Evolutionary conservation across 2,888 invertebrate species (phyloP).

Genomic region (Platycnemis pennipes): DNA sequence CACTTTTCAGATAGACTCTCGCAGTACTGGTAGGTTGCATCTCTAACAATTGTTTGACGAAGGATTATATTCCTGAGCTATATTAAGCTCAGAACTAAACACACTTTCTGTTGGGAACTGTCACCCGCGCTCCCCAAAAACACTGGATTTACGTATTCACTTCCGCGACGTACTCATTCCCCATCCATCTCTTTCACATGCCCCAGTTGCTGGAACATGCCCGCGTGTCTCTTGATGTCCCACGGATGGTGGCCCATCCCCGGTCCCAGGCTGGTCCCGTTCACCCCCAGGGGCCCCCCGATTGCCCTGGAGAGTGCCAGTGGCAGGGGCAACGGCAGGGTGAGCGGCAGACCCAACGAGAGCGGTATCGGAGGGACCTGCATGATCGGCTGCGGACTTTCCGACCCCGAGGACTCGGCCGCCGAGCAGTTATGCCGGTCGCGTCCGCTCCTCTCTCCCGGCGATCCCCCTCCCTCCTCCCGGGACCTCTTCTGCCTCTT

Average conservation of each 20-base stretch:
- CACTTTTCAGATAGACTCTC: too few species aligned
- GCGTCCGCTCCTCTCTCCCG: constrained; percentile 6
- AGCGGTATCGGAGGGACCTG: constrained; percentile 38
- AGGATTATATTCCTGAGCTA: too few species aligned
- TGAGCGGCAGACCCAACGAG: constrained; percentile 34
- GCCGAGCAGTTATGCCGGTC: neutral
- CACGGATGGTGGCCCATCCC: constrained; percentile 9
- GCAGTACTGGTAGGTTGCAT: too few species aligned
- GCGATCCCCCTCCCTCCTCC: constrained; percentile 30
- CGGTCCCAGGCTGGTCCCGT: neutral
- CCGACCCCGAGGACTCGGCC: constrained; percentile 31
- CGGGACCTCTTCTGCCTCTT: constrained; percentile 6
- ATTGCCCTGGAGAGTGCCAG: constrained; percentile 37
- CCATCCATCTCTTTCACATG: constrained; percentile 42
- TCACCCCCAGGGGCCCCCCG: constrained; percentile 20
- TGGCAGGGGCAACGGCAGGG: constrained; percentile 16
- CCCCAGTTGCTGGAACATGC: constrained; percentile 61
- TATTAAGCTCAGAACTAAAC: too few species aligned
- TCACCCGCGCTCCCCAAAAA: too few species aligned
- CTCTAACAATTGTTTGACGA: too few species aligned
- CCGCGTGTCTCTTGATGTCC: constrained; percentile 60
- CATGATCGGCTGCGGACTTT: constrained; percentile 39
- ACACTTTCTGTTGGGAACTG: too few species aligned
- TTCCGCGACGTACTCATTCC: neutral
- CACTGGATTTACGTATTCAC: neutral